Evolutionary conservation across 2,797 vertebrate genomes (phyloP), one percentile per base, ranked within the genome.

Genomic region (Basileuterus tristriatus): DNA sequence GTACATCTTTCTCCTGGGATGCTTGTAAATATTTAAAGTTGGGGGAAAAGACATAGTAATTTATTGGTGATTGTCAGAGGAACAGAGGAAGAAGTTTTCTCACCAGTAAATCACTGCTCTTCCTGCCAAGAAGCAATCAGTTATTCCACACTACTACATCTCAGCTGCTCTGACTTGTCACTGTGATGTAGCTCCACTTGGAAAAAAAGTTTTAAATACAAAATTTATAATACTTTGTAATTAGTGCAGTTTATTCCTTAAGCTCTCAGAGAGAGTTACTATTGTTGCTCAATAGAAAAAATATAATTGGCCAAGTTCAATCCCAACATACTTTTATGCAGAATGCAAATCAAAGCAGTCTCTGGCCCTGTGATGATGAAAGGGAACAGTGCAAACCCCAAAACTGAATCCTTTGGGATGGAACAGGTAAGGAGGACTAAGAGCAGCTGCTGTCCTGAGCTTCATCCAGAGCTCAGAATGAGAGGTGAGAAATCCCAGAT

Each of bases 11-110:
- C 34, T 87, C 44, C 37, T 12, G 47, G 37, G 32, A 43, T 63
- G 24, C 81, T 26, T 82, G 67, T 90, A 94, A 95, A 91, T 86
- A 94, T 89, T 90, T 88, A 46, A 93, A 89, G 41, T 60, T 72
- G 26, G 12, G 12, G 34, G 44, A 21, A 81, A 83, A 74, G 63
- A 77, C 49, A 56, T 3, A 12, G 65, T 69, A 83, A 94, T 94
- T 94, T 92, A 91, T 76, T 92, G 68, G 53, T 55, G 64, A 77
- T 62, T 75, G 70, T 75, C 75, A 68, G 62, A 85, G 32, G 43
- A 92, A 84, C 24, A 93, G 84, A 77, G 46, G 24, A 89, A 29
- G 78, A 89, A 68, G 71, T 91, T 91, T 92, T 85, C 76, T 93
- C 72, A 78, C 46, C 83, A 60, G 77, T 95, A 92, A 89, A 95